These are phyloP conservation scores for Gila orcuttii DNA, from an alignment of 2,113 vertebrate species.

Conservation along the genomic window DNA sequence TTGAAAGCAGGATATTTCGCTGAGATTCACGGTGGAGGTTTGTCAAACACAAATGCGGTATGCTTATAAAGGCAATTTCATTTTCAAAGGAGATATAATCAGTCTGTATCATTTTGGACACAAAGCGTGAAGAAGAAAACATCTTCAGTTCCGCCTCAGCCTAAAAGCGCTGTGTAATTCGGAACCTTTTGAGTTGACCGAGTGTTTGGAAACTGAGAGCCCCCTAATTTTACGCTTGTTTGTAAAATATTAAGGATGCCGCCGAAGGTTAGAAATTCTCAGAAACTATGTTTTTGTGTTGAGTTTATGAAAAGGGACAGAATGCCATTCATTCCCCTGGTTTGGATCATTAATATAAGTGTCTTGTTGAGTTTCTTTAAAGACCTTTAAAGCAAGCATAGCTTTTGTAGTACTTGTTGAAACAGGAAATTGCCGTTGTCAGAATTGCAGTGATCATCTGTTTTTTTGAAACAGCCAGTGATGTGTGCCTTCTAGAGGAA, in stretches of 20 bases:
- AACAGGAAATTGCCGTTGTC: background rate
- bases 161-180: conserved; percentile 40
- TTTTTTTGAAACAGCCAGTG: background rate
- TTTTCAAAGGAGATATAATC: conserved; percentile 53
- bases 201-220: conserved; percentile 38
- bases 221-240: conserved; percentile 20
- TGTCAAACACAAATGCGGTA: conserved; percentile 37
- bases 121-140: conserved; percentile 37
- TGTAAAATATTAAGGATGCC: conserved; percentile 26
- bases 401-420: background rate
- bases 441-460: background rate
- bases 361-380: conserved; percentile 6
- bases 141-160: conserved; percentile 14
- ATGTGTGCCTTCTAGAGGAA: background rate
- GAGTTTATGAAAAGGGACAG: conserved; percentile 16
- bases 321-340: conserved; percentile 2
- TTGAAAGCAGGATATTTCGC: conserved; percentile 32
- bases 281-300: background rate
- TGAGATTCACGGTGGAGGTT: conserved; percentile 26
- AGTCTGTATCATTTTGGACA: conserved; percentile 41
- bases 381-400: background rate
- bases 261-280: background rate
- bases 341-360: background rate
- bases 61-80: conserved; percentile 43
- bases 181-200: conserved; percentile 17